Evolutionary conservation across 2,888 invertebrate species (phyloP), one percentile per base, ranked within the genome.

Genomic region (Sympetrum striolatum): DNA sequence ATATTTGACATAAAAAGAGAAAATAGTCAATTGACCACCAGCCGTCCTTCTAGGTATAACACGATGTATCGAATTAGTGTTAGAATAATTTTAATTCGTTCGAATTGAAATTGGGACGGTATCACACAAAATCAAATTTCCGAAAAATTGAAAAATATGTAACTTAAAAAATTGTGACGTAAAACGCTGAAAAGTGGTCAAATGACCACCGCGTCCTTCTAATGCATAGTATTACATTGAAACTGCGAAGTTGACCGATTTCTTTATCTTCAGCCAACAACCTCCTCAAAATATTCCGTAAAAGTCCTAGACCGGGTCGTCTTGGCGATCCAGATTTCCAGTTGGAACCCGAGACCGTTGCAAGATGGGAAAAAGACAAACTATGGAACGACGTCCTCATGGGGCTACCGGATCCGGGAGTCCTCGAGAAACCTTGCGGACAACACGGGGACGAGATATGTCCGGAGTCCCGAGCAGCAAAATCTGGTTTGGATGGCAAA

Each of bases 361-460:
- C 93, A 0, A n/a, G 37, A 18, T 95, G 94, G 94, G 94, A 95
- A 92, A 91, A 92, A n/a, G 94, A 94, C 91, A 92, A 92, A 1
- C 94, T 93, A 91, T 95, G 94, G 95, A 92, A 93, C 48, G 94
- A 95, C 90, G 93, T 93, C 3, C 90, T 94, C 0, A 91, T 92
- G 2, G 93, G 93, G 44, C 91, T 94, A 73, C 94, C 94, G 1
- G 93, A 94, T 8, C 93, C 93, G 5, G 82, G 82, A 2, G 82
- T 82, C 15, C 82, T 82, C 35, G 82, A 82, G 18, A 48, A 12
- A 8, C 82, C 82, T 31, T 82, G 82, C 35, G 18, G 31, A 2
- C 82, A 35, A 1, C 82, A 82, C 22, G 18, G 48, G 12, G 58
- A 25, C 3, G 31, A 6, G 8, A 8, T 82, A 0, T 82, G 82